phyloP scores from a whole-genome alignment of 2,888 invertebrate genomes.

The Drymonia ruficornis region DNA sequence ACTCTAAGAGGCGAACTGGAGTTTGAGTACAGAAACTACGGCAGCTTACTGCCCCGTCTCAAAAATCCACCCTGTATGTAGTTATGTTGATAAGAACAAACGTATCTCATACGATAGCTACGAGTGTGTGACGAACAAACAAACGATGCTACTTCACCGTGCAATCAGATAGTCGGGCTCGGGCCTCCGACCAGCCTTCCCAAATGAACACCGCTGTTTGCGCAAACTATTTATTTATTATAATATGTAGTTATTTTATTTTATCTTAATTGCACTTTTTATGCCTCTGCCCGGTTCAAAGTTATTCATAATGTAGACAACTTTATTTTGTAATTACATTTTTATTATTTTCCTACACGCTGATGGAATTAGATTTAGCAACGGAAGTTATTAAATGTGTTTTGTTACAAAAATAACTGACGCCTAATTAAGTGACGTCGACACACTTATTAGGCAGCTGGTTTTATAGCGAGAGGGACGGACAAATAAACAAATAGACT shows the following conservation, averaged over 20 bases:
- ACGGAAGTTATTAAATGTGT: not conserved
- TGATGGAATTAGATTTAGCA: not conserved
- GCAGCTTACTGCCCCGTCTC: too few species aligned
- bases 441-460: not conserved
- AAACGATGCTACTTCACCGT: slow-evolving; percentile 10
- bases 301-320: slow-evolving; percentile 10
- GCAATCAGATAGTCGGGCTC: slow-evolving; percentile 16
- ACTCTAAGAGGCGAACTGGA: too few species aligned
- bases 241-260: slow-evolving; percentile 12
- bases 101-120: not conserved
- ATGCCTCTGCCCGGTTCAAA: slow-evolving; percentile 6
- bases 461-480: not conserved
- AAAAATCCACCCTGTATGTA: too few species aligned
- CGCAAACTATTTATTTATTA: not conserved
- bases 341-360: slow-evolving; percentile 14
- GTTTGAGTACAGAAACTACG: too few species aligned
- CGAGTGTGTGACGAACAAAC: not conserved
- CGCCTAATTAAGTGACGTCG: not conserved
- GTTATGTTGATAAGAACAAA: not conserved
- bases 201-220: slow-evolving; percentile 11
- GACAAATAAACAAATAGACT: too few species aligned
- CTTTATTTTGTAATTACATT: slow-evolving; percentile 9
- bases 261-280: slow-evolving; percentile 20
- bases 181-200: slow-evolving; percentile 13
- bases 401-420: not conserved